Conservation (phyloP, 2,113 vertebrate species). For the Passerina amoena region DNA sequence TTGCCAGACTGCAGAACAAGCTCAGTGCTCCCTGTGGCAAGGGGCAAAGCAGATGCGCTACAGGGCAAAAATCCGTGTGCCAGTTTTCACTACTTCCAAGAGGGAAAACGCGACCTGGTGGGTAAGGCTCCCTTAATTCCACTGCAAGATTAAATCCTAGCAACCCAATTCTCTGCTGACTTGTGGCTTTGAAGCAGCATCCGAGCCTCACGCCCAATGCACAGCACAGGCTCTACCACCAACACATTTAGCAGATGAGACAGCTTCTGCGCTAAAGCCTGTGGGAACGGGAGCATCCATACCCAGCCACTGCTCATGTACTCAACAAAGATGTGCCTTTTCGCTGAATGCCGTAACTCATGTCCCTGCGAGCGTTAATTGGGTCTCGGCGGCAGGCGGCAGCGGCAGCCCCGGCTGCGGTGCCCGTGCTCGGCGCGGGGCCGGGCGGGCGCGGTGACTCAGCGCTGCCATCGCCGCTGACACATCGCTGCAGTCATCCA, state of each 20-base stretch:
- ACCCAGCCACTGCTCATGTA: neutral
- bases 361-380: neutral
- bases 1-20: neutral
- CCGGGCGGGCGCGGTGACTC: neutral
- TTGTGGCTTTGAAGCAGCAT: neutral
- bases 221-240: neutral
- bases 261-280: neutral
- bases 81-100: neutral
- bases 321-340: neutral
- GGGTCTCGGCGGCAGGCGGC: neutral
- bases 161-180: conserved; percentile 9
- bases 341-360: neutral
- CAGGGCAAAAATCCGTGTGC: neutral
- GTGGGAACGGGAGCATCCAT: neutral
- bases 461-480: neutral
- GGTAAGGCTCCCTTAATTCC: neutral
- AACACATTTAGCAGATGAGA: neutral
- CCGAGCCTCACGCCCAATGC: neutral
- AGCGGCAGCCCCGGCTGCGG: neutral
- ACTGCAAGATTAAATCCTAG: neutral
- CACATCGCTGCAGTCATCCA: conserved; percentile 19
- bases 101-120: accelerated
- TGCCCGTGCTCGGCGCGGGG: neutral
- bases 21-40: neutral
- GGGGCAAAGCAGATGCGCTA: neutral